Evolutionary conservation across 2,888 invertebrate species (phyloP).

Genomic region (Dolichomitus sp.): DNA sequence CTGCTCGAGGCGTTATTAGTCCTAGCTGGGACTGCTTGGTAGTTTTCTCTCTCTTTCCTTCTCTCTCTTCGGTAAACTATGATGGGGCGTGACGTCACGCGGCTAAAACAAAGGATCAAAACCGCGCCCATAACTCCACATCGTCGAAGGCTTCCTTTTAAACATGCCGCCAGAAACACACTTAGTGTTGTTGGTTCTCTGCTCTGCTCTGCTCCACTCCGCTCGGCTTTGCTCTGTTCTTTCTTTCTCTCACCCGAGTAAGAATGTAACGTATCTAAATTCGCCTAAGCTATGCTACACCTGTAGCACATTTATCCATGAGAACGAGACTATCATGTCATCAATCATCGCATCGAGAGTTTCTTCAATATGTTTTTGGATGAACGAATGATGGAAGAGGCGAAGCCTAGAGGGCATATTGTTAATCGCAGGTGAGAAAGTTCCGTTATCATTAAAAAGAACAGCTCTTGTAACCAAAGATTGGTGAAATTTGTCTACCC

Average conservation of each 20-base stretch:
- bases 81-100: slow-evolving; percentile 83
- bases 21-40: slow-evolving; percentile 71
- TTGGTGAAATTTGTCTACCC: neutral
- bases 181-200: slow-evolving; percentile 47
- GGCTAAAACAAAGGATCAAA: slow-evolving; percentile 84
- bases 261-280: slow-evolving; percentile 30
- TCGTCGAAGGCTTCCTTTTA: slow-evolving; percentile 74
- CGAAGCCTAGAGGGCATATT: slow-evolving; percentile 1
- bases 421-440: slow-evolving; percentile 24
- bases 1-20: slow-evolving; percentile 82
- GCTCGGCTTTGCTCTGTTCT: neutral
- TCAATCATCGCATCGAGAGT: slow-evolving; percentile 58
- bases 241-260: neutral
- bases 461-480: neutral
- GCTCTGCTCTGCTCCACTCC: slow-evolving; percentile 12
- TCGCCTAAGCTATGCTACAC: slow-evolving; percentile 18
- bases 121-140: slow-evolving; percentile 75
- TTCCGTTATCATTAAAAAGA: neutral
- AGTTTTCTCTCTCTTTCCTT: slow-evolving; percentile 24
- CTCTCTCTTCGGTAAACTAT: slow-evolving; percentile 59
- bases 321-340: slow-evolving; percentile 55
- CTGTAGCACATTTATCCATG: slow-evolving; percentile 42
- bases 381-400: slow-evolving; percentile 32
- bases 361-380: slow-evolving; percentile 2
- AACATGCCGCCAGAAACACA: slow-evolving; percentile 76